Evolutionary conservation across 2,797 vertebrate species (phyloP).

Genomic region (Epinephelus coioides): DNA sequence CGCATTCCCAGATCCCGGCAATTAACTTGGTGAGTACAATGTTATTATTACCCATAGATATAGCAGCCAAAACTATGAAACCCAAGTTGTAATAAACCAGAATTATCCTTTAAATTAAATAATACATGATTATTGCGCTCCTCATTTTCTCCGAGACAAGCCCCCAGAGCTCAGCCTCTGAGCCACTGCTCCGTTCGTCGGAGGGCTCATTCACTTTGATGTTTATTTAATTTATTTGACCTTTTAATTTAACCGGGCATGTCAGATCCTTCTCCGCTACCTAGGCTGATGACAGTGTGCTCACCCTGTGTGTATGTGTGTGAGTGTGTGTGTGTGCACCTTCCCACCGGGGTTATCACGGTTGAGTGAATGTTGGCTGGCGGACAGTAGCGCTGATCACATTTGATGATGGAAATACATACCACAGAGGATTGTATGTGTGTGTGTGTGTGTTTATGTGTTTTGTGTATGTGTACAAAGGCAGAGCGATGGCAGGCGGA

Average conservation of each 20-base stretch:
- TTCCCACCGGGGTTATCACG: constrained; percentile 53
- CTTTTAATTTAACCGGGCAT: constrained; percentile 69
- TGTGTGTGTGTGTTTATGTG: constrained; percentile 30
- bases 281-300: constrained; percentile 7
- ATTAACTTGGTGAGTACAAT: constrained; percentile 28
- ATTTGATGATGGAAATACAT: constrained; percentile 73
- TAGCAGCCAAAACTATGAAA: constrained; percentile 14
- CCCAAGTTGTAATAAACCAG: constrained; percentile 25
- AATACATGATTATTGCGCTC: constrained; percentile 15
- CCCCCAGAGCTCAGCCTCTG: constrained; percentile 32
- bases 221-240: constrained; percentile 74
- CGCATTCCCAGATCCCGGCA: background rate
- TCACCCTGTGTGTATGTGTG: background rate
- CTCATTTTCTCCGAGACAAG: constrained; percentile 34
- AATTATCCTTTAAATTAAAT: constrained; percentile 44
- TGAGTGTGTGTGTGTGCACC: constrained; percentile 20
- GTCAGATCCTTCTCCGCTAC: constrained; percentile 48
- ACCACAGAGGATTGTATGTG: constrained; percentile 55
- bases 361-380: constrained; percentile 68
- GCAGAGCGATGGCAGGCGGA: constrained; percentile 8
- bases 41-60: constrained; percentile 38
- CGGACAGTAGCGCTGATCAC: constrained; percentile 65
- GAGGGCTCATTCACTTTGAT: constrained; percentile 62
- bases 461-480: constrained; percentile 31
- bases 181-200: constrained; percentile 36